These are phyloP conservation scores for Thamnophis elegans DNA, from an alignment of 2,797 vertebrate genomes.

Conservation along the genomic window DNA sequence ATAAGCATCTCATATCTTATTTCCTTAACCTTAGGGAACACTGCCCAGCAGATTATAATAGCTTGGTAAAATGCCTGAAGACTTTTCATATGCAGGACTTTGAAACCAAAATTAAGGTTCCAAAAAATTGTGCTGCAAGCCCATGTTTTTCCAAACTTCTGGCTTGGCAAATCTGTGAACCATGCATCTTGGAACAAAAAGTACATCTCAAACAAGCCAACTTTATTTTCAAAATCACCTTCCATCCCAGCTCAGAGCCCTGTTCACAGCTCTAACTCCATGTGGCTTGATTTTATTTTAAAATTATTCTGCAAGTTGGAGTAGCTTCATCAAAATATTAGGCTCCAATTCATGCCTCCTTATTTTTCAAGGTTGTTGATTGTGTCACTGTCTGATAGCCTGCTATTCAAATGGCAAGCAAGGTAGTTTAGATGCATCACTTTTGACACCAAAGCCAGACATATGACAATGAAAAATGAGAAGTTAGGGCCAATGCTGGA, in stretches of 20 bases:
- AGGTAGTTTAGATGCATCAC: conserved; percentile 28
- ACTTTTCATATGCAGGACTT: background rate
- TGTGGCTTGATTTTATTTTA: conserved; percentile 32
- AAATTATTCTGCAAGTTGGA: conserved; percentile 35
- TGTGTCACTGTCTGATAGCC: conserved; percentile 44
- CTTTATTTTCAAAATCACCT: background rate
- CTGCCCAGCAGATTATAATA: background rate
- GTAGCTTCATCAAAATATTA: conserved; percentile 35
- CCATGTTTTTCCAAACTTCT: background rate
- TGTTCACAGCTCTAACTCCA: background rate
- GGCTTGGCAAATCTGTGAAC: background rate
- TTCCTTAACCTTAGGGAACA: background rate
- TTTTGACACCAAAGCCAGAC: conserved; percentile 54
- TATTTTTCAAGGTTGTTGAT: conserved; percentile 49
- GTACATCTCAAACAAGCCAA: background rate
- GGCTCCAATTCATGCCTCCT: conserved; percentile 15
- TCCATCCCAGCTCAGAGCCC: background rate
- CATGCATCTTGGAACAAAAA: background rate
- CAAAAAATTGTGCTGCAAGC: background rate
- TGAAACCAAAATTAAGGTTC: background rate
- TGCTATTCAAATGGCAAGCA: conserved; percentile 27
- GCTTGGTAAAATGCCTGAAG: background rate
- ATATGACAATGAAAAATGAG: conserved; percentile 61
- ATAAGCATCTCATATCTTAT: background rate
- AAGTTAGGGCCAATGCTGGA: conserved; percentile 35